These are phyloP conservation scores for Sarcophaga caerulescens DNA, from an alignment of 2,888 invertebrate genomes.

Conservation along the genomic window DNA sequence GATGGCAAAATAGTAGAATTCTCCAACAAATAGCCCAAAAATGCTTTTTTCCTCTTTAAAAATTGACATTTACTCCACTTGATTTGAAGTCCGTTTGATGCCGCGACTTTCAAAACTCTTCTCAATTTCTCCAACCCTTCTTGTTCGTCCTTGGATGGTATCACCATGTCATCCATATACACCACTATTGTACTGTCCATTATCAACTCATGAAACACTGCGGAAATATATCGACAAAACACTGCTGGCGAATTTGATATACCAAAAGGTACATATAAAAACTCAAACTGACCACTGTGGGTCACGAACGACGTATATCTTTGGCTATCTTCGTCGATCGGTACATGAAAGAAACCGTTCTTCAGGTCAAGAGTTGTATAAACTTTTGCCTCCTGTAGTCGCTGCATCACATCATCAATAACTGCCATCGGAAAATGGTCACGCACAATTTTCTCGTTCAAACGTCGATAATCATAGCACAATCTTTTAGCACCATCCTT, in stretches of 20 bases:
- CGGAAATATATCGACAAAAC: background rate
- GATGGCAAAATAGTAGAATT: background rate
- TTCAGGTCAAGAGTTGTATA: background rate
- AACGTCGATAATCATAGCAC: background rate
- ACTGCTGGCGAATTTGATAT: background rate
- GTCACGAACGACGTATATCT: background rate
- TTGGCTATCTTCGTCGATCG: background rate
- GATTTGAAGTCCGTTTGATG: background rate
- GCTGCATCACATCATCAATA: background rate
- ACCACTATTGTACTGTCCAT: background rate
- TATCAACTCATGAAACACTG: background rate
- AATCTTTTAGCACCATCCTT: slow-evolving; percentile 25
- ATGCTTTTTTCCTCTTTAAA: background rate
- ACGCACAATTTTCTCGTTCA: background rate
- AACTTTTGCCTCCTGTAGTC: slow-evolving; percentile 3
- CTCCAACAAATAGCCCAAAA: slow-evolving; percentile 2
- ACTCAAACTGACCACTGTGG: background rate
- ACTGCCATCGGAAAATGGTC: slow-evolving; percentile 1
- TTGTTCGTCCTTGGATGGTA: background rate
- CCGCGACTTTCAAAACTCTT: background rate
- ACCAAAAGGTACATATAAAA: slow-evolving; percentile 5
- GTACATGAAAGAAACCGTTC: slow-evolving; percentile 16
- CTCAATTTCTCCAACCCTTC: background rate
- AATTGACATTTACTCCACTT: slow-evolving; percentile 15
- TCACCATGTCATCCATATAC: slow-evolving; percentile 20